phyloP scores from a whole-genome alignment of 2,888 invertebrate species.

The Pasiphila rectangulata region DNA sequence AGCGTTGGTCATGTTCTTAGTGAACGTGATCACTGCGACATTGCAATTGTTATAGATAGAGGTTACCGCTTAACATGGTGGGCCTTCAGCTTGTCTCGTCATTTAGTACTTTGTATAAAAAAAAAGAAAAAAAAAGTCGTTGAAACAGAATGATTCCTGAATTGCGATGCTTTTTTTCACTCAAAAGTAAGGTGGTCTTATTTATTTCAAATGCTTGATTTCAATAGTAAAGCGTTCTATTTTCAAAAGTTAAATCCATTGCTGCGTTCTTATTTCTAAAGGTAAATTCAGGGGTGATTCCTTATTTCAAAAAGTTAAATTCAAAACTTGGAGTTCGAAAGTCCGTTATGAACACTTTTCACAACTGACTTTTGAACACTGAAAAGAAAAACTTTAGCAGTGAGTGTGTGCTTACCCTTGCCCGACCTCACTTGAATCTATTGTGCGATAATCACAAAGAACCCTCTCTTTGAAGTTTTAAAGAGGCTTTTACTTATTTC shows the following conservation, averaged over 20 bases:
- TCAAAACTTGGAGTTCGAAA: neutral
- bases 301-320: neutral
- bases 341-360: too few species aligned
- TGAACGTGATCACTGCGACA: too few species aligned
- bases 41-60: too few species aligned
- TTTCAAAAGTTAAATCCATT: neutral
- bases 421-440: constrained; percentile 28
- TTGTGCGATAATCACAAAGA: constrained; percentile 30
- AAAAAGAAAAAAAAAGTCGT: too few species aligned
- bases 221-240: neutral
- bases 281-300: neutral
- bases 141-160: too few species aligned
- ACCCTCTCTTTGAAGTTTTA: constrained; percentile 26
- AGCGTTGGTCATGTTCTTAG: too few species aligned
- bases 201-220: neutral
- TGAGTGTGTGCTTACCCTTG: constrained; percentile 3
- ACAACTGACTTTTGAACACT: too few species aligned
- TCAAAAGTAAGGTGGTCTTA: neutral
- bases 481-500: constrained; percentile 26
- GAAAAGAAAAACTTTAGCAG: neutral
- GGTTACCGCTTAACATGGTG: too few species aligned
- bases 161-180: too few species aligned
- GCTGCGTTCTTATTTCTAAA: neutral
- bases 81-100: too few species aligned
- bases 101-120: too few species aligned